Conservation (phyloP, 2,888 invertebrate species). For the Tipula vernalis region DNA sequence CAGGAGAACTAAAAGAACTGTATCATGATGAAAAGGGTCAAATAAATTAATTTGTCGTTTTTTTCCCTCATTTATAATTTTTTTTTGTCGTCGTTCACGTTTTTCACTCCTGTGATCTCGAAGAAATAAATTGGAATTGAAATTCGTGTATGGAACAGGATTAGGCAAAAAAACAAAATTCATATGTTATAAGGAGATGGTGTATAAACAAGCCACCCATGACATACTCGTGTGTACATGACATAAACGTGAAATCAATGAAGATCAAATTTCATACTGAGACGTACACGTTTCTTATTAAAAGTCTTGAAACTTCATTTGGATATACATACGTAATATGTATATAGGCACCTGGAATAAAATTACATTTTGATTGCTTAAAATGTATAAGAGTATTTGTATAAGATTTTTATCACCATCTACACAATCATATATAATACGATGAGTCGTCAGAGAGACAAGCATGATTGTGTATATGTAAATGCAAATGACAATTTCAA, state of each 20-base stretch:
- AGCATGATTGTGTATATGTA: too few species aligned
- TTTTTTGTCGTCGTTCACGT: neutral
- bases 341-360: neutral
- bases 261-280: neutral
- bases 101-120: neutral
- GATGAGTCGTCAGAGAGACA: too few species aligned
- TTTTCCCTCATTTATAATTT: neutral
- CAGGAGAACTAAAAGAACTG: neutral
- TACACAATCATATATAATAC: too few species aligned
- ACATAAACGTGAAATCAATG: neutral
- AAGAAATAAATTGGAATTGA: neutral
- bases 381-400: too few species aligned
- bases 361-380: neutral
- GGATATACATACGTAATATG: neutral
- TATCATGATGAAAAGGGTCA: neutral
- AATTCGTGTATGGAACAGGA: neutral
- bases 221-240: neutral
- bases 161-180: neutral
- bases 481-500: too few species aligned
- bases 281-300: neutral
- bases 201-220: too few species aligned
- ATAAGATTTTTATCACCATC: too few species aligned
- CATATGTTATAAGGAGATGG: too few species aligned
- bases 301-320: neutral
- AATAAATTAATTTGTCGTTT: constrained; percentile 4